Evolutionary conservation across 1,140 invertebrate genomes (phyloP).

Genomic region (Cotesia typhae): DNA sequence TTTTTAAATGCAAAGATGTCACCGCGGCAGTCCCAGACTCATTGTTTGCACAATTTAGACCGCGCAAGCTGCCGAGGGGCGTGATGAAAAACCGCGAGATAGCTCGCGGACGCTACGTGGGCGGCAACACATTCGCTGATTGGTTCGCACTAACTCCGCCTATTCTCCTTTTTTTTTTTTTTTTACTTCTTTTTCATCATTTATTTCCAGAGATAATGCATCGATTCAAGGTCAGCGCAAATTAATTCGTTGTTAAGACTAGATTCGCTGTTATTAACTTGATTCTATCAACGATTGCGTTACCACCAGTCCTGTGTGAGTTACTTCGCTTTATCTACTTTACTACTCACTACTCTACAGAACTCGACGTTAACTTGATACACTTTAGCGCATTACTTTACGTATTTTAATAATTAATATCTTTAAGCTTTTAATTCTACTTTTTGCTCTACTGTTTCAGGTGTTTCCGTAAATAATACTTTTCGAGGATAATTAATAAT

Average conservation of each 20-base stretch:
- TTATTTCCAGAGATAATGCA: slow-evolving; percentile 26
- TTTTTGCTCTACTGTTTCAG: too few relatives aligned
- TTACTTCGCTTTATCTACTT: too few relatives aligned
- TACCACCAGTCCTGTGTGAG: too few relatives aligned
- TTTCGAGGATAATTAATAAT: too few relatives aligned
- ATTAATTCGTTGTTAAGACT: slow-evolving; percentile 10
- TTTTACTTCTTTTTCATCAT: slow-evolving; percentile 41
- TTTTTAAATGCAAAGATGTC: neutral
- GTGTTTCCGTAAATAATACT: too few relatives aligned
- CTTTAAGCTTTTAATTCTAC: too few relatives aligned
- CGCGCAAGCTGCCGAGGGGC: neutral
- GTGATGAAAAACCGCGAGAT: slow-evolving; percentile 4
- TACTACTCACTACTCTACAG: too few relatives aligned
- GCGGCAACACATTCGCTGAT: slow-evolving; percentile 14
- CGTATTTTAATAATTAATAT: too few relatives aligned
- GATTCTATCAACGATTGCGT: too few relatives aligned
- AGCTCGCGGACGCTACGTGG: neutral
- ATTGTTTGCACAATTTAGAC: neutral
- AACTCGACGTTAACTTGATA: too few relatives aligned
- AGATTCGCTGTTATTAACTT: neutral
- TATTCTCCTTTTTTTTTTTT: slow-evolving; percentile 50
- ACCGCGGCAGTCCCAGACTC: neutral
- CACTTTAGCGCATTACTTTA: too few relatives aligned
- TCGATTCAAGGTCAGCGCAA: slow-evolving; percentile 5
- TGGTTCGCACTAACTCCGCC: slow-evolving; percentile 50